Percentiles rank a stretch among this genome's conserved stretches.
These are phyloP conservation scores for Heteropelma amictum DNA, from an alignment of 2,888 invertebrate genomes.

Conservation along the genomic window DNA sequence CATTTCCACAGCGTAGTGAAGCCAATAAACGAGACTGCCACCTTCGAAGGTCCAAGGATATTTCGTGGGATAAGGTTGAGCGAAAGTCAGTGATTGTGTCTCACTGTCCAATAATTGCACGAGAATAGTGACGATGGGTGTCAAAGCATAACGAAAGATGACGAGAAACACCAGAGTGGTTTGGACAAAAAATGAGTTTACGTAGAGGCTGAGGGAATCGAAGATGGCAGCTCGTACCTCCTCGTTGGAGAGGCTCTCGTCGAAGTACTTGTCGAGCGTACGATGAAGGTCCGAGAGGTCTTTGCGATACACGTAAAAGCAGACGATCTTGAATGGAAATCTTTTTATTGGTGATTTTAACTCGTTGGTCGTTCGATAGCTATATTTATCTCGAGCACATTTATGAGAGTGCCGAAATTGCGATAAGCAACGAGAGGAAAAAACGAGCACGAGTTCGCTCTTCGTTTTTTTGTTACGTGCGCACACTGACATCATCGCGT, in stretches of 20 bases:
- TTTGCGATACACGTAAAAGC: slow-evolving; percentile 39
- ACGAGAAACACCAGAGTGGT: slow-evolving; percentile 34
- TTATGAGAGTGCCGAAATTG: no score
- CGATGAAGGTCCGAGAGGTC: slow-evolving; percentile 33
- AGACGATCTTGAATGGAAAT: slow-evolving; percentile 30
- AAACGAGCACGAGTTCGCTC: neutral
- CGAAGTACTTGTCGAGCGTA: slow-evolving; percentile 42
- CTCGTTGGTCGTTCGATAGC: no score
- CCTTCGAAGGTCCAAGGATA: slow-evolving; percentile 52
- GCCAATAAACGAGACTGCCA: slow-evolving; percentile 38
- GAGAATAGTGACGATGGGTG: slow-evolving; percentile 25
- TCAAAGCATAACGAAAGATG: slow-evolving; percentile 34
- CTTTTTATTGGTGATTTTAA: neutral
- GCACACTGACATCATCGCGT: neutral
- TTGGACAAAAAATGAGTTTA: slow-evolving; percentile 23
- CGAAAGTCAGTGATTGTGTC: slow-evolving; percentile 27
- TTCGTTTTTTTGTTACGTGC: neutral
- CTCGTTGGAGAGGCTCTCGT: slow-evolving; percentile 1
- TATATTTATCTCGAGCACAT: no score
- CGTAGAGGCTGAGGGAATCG: slow-evolving; percentile 36
- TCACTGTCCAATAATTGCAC: slow-evolving; percentile 23
- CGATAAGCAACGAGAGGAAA: neutral
- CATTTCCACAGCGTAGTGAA: slow-evolving; percentile 47
- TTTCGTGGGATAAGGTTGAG: slow-evolving; percentile 48
- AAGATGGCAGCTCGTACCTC: slow-evolving; percentile 8